Evolutionary conservation across 2,888 invertebrate genomes (phyloP), one percentile per base, ranked within the genome.

Genomic region (Graphium colonna): DNA sequence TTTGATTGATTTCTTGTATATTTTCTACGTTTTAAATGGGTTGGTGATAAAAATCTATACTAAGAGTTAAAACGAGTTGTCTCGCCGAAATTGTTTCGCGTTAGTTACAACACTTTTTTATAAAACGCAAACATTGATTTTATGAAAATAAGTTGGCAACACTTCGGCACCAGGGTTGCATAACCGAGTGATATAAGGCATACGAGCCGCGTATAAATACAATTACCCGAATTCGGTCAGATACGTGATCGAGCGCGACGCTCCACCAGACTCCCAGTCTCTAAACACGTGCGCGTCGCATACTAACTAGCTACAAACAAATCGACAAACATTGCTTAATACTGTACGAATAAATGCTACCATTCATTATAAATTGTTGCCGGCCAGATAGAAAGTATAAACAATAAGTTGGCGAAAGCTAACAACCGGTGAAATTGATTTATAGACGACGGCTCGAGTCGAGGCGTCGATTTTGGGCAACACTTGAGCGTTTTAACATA

Each of bases 371-470:
- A 81, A 65, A 79, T 79, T 70, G 65, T 62, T 68, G 65, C 60
- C 49, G 62, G 68, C 68, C 69, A 71, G 78, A 78, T 88, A 88
- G 88, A 89, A 89, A 88, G 89, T 87, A 81, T 82, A 83, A 86
- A 89, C 88, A 89, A 88, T 88, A 85, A 82, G 70, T 70, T 70
- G 71, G 87, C 84, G 89, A 88, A 88, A 88, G 88, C 79, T 76
- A 71, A 74, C 73, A 71, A 65, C 68, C 21, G 69, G 88, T 77
- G 89, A 88, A 88, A 88, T 88, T 89, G 88, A 89, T 89, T 88
- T 87, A 88, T 87, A 65, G n/a, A 74, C 68, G 66, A 62, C 67
- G 42, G 15, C 44, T 28, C 31, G 48, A 33, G 9, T n/a, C 66
- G 68, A 68, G 76, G 72, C 74, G 79, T 82, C 79, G 71, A 77